Evolutionary conservation across 2,888 invertebrate genomes (phyloP).

Genomic region (Mactromeris polynyma): DNA sequence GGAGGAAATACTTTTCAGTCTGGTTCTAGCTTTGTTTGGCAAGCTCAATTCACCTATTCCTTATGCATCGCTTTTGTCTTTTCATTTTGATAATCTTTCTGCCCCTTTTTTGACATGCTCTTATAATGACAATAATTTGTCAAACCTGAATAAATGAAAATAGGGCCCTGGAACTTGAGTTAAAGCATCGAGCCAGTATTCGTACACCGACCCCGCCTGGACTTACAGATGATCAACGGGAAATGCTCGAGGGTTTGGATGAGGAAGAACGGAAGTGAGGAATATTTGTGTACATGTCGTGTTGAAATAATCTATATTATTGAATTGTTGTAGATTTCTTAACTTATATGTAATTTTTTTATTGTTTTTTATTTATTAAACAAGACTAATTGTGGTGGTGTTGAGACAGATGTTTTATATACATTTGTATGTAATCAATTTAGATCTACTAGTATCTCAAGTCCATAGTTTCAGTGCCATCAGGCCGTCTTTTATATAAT

Average conservation of each 20-base stretch:
- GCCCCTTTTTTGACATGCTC: not conserved
- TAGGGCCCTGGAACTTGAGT: conserved; percentile 65
- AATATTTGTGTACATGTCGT: conserved; percentile 30
- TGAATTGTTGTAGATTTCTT: not conserved
- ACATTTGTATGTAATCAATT: too few relatives aligned
- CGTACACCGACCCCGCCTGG: conserved; percentile 63
- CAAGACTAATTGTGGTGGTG: not conserved
- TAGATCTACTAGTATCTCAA: too few relatives aligned
- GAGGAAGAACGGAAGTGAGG: conserved; percentile 68
- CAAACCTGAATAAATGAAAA: conserved; percentile 16
- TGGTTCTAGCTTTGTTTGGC: too few relatives aligned
- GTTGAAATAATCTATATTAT: not conserved
- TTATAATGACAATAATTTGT: not conserved
- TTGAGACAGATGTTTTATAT: too few relatives aligned
- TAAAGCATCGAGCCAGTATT: conserved; percentile 53
- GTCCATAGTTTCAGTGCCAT: too few relatives aligned
- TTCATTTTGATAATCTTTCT: not conserved
- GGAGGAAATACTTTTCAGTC: too few relatives aligned
- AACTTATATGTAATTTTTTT: not conserved
- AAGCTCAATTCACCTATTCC: not conserved
- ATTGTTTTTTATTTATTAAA: not conserved
- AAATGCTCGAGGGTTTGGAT: conserved; percentile 55
- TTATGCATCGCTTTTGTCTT: not conserved
- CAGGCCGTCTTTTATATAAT: too few relatives aligned
- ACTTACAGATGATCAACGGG: conserved; percentile 64